phyloP scores from a whole-genome alignment of 2,888 invertebrate genomes.

The Embidobia sp. region DNA sequence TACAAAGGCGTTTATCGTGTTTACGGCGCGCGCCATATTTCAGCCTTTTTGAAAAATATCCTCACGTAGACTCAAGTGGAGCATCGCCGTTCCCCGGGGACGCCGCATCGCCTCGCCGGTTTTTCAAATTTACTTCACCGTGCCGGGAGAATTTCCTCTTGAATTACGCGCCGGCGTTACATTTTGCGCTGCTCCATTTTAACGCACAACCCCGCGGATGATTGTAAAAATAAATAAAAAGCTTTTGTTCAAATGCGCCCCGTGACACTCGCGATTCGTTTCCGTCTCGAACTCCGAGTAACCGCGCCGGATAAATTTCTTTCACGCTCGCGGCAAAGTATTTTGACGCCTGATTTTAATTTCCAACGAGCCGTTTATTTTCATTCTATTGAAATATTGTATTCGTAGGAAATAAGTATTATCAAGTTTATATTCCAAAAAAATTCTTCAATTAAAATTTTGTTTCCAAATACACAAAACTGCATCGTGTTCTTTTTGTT shows the following conservation, averaged over 20 bases:
- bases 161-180: constrained; percentile 53
- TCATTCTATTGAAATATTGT: too few relatives aligned
- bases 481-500: too few relatives aligned
- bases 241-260: constrained; percentile 35
- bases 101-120: constrained; percentile 35
- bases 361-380: background rate
- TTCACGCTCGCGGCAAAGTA: too few relatives aligned
- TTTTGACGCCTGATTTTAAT: constrained; percentile 1
- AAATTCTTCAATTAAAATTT: too few relatives aligned
- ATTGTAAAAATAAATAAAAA: constrained; percentile 39
- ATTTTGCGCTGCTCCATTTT: constrained; percentile 43
- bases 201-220: constrained; percentile 39
- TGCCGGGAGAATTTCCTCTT: constrained; percentile 54
- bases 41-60: constrained; percentile 45
- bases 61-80: constrained; percentile 55
- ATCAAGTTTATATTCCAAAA: too few relatives aligned
- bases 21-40: constrained; percentile 39
- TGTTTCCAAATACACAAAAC: too few relatives aligned
- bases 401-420: too few relatives aligned
- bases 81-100: constrained; percentile 46
- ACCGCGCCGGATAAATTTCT: constrained; percentile 17
- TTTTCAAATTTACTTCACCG: constrained; percentile 60
- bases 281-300: constrained; percentile 10
- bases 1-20: constrained; percentile 41
- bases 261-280: constrained; percentile 17